Conservation (phyloP, 2,888 invertebrate species). For the Pecten maximus region DNA sequence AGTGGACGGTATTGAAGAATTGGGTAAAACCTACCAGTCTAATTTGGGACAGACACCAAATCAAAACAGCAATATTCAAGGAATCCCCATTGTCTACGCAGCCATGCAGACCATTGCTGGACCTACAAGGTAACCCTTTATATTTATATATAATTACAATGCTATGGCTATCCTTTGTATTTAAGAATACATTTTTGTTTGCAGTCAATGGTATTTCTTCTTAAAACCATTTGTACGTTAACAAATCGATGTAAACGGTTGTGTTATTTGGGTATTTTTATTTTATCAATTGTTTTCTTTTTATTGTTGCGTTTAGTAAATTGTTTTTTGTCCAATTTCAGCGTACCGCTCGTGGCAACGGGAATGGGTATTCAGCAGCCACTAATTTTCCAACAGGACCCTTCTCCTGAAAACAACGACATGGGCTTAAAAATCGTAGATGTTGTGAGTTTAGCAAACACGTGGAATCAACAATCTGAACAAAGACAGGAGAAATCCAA, state of each 20-base stretch:
- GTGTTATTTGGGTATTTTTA: too few relatives aligned
- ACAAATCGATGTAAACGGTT: too few relatives aligned
- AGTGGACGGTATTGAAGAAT: slow-evolving; percentile 53
- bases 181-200: too few relatives aligned
- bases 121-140: not conserved
- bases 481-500: not conserved
- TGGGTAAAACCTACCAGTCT: slow-evolving; percentile 44
- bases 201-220: too few relatives aligned
- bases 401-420: slow-evolving; percentile 50
- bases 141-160: not conserved
- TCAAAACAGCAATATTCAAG: not conserved
- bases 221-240: too few relatives aligned
- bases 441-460: slow-evolving; percentile 69
- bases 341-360: not conserved
- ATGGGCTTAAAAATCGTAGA: slow-evolving; percentile 73
- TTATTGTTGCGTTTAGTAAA: too few relatives aligned
- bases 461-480: not conserved
- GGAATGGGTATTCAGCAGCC: not conserved
- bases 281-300: too few relatives aligned
- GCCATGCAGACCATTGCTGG: not conserved
- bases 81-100: not conserved
- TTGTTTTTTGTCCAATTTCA: not conserved
- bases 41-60: not conserved
- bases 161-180: too few relatives aligned
- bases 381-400: not conserved